These are phyloP conservation scores for Gambusia yucatana DNA, from an alignment of 2,797 vertebrate species.

Conservation along the genomic window DNA sequence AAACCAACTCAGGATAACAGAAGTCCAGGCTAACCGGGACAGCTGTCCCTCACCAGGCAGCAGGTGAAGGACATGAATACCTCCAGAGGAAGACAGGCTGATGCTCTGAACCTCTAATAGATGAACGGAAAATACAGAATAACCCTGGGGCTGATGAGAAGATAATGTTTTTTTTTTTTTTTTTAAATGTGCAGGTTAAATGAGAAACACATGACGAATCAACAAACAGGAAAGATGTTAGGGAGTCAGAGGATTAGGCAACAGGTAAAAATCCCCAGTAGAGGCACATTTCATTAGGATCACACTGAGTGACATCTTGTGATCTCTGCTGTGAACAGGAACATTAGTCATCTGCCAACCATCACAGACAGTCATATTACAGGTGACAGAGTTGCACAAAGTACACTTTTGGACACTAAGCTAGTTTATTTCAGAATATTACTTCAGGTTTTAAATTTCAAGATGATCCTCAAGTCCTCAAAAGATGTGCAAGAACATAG, in stretches of 20 bases:
- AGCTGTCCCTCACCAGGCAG: conserved; percentile 2
- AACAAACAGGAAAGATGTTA: conserved; percentile 24
- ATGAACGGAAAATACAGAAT: conserved; percentile 21
- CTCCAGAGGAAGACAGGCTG: conserved; percentile 16
- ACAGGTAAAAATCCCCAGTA: conserved; percentile 22
- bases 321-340: not conserved
- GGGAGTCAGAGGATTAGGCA: conserved; percentile 32
- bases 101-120: conserved; percentile 2
- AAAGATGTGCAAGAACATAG: not conserved
- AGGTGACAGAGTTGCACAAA: not conserved
- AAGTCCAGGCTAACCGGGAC: not conserved
- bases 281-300: conserved; percentile 10
- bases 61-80: conserved; percentile 33
- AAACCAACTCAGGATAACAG: not conserved
- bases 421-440: not conserved
- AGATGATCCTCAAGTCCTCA: not conserved
- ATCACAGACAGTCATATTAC: not conserved
- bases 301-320: conserved; percentile 1
- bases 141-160: conserved; percentile 17
- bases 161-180: not conserved
- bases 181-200: conserved; percentile 19
- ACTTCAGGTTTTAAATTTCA: not conserved
- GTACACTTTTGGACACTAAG: not conserved
- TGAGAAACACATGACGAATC: conserved; percentile 5
- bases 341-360: conserved; percentile 2